These are phyloP conservation scores for Acanthaster planci DNA, from an alignment of 35 echinoderm and acorn worm species.

Conservation along the genomic window DNA sequence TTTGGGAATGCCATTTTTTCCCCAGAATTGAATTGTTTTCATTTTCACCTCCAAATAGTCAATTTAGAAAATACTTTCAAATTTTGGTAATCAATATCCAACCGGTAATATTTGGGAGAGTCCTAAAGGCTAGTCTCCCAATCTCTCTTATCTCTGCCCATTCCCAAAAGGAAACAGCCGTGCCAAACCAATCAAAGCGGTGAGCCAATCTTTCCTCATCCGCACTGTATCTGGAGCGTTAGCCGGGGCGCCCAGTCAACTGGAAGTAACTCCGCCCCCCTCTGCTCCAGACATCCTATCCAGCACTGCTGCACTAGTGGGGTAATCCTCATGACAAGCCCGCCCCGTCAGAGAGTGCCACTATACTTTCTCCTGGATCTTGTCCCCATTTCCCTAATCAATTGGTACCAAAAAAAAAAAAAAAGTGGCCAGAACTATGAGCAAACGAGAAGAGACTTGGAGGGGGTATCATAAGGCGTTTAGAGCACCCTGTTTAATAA, in stretches of 20 bases:
- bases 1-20: too few species aligned
- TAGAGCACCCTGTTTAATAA: not conserved
- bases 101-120: too few species aligned
- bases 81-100: too few species aligned
- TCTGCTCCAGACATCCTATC: too few species aligned
- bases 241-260: constrained; percentile 5
- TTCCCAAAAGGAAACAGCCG: not conserved
- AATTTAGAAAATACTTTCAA: too few species aligned
- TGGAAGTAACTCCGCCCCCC: not conserved
- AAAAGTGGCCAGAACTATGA: too few species aligned
- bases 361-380: not conserved
- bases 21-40: too few species aligned
- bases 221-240: not conserved
- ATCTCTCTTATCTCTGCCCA: too few species aligned
- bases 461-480: constrained; percentile 14
- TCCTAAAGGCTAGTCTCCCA: too few species aligned
- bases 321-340: too few species aligned
- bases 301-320: too few species aligned
- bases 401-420: not conserved
- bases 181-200: not conserved
- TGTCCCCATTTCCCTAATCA: constrained; percentile 23
- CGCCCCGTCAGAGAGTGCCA: not conserved
- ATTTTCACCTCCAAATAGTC: too few species aligned
- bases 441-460: not conserved
- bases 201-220: not conserved